These are phyloP conservation scores for Lepus townsendii DNA, from an alignment of 2,797 vertebrate genomes.

Conservation along the genomic window DNA sequence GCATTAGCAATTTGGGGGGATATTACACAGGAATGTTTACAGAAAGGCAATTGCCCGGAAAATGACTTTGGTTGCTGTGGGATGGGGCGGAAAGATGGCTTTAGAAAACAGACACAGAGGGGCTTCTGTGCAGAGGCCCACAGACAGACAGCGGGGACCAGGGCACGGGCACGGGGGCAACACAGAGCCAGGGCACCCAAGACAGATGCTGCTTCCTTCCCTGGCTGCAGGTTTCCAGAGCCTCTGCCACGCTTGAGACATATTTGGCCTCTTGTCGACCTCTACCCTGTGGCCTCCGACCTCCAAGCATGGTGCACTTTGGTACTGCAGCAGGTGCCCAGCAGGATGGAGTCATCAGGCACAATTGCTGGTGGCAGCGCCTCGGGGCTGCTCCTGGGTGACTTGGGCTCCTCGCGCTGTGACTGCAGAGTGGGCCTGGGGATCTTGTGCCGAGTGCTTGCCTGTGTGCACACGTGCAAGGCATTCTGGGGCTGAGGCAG, in stretches of 20 bases:
- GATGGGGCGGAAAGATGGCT: conserved; percentile 78
- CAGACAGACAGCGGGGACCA: background rate
- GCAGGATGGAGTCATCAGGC: conserved; percentile 56
- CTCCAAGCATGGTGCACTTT: background rate
- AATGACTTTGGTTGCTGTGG: conserved; percentile 82
- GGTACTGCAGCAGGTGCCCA: background rate
- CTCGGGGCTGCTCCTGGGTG: conserved; percentile 69
- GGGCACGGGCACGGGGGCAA: background rate
- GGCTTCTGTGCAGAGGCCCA: conserved; percentile 57
- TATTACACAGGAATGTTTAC: conserved; percentile 85
- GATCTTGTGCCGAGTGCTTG: background rate
- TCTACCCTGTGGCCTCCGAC: conserved; percentile 52
- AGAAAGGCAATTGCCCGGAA: conserved; percentile 85
- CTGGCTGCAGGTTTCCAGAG: background rate
- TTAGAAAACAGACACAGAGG: conserved; percentile 78
- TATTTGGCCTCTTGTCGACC: background rate
- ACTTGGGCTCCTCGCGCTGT: background rate
- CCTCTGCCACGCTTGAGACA: background rate
- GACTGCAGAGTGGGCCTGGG: background rate
- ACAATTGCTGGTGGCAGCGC: conserved; percentile 49
- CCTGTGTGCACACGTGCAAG: background rate
- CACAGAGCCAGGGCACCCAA: background rate
- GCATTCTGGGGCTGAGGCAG: background rate
- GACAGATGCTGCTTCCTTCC: background rate
- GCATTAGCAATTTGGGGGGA: conserved; percentile 83